Evolutionary conservation across 2,113 vertebrate species (phyloP).

Genomic region (Sorex fumeus): DNA sequence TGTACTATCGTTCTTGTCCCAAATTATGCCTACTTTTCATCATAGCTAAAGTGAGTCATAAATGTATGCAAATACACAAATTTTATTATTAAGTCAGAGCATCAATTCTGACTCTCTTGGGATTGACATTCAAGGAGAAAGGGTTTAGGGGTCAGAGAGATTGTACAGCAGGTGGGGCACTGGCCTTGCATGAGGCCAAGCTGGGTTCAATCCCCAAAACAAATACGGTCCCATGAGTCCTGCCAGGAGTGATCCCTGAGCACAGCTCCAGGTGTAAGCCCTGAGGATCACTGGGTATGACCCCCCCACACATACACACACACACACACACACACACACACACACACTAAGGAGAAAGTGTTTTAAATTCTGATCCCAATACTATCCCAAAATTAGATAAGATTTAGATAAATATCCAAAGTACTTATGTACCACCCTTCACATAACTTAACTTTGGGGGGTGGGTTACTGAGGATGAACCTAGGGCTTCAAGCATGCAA

Average conservation of each 20-base stretch:
- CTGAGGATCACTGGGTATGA: no score
- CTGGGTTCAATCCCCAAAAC: no score
- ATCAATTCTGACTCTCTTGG: not conserved
- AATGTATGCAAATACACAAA: conserved; percentile 11
- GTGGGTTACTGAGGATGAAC: no score
- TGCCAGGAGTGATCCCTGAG: no score
- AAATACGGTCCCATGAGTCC: no score
- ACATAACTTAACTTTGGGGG: not conserved
- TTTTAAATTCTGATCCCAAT: conserved; percentile 27
- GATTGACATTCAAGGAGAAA: conserved; percentile 15
- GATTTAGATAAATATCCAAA: not conserved
- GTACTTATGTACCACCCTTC: not conserved
- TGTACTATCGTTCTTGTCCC: not conserved
- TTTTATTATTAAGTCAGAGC: not conserved
- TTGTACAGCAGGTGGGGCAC: no score
- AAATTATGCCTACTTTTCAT: not conserved
- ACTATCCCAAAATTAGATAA: not conserved
- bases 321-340: no score
- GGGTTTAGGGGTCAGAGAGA: not conserved
- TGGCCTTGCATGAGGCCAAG: no score
- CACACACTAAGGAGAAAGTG: not conserved
- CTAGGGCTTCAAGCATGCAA: no score
- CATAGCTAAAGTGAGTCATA: conserved; percentile 16
- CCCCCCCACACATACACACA: no score
- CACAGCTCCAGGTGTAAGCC: no score